A percentile compares a stretch with the other conserved stretches of the same genome.
Evolutionary conservation across 2,888 invertebrate species (phyloP).

Genomic region (Plutella xylostella): DNA sequence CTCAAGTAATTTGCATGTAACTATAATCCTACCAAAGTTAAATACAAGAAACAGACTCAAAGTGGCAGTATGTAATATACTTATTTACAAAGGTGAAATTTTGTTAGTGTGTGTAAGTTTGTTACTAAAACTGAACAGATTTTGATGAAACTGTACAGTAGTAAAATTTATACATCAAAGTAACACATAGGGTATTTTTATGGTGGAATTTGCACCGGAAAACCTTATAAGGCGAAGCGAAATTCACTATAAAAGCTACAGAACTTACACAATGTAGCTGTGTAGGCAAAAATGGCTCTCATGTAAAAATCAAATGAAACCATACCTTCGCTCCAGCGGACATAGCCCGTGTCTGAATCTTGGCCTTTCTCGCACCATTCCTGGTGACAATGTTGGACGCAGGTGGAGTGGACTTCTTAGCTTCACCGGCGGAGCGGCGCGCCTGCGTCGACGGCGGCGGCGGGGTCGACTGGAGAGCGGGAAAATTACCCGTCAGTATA

Average conservation of each 20-base stretch:
- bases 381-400: constrained; percentile 67
- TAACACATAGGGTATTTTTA: background rate
- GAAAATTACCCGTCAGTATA: background rate
- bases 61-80: too few relatives aligned
- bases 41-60: too few relatives aligned
- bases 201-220: too few relatives aligned
- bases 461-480: background rate
- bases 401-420: constrained; percentile 43
- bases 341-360: constrained; percentile 75
- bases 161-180: too few relatives aligned
- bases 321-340: constrained; percentile 56
- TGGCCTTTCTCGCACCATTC: constrained; percentile 72
- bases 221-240: too few relatives aligned
- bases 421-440: constrained; percentile 40
- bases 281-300: background rate
- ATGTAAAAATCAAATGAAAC: background rate
- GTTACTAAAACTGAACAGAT: too few relatives aligned
- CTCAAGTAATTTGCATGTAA: too few relatives aligned
- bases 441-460: constrained; percentile 27
- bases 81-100: too few relatives aligned
- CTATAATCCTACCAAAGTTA: too few relatives aligned
- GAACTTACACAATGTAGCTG: background rate
- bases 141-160: too few relatives aligned
- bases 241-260: too few relatives aligned
- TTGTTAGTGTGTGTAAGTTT: too few relatives aligned